Conservation (phyloP, 2,113 vertebrate genomes). For the Phaethon lepturus region DNA sequence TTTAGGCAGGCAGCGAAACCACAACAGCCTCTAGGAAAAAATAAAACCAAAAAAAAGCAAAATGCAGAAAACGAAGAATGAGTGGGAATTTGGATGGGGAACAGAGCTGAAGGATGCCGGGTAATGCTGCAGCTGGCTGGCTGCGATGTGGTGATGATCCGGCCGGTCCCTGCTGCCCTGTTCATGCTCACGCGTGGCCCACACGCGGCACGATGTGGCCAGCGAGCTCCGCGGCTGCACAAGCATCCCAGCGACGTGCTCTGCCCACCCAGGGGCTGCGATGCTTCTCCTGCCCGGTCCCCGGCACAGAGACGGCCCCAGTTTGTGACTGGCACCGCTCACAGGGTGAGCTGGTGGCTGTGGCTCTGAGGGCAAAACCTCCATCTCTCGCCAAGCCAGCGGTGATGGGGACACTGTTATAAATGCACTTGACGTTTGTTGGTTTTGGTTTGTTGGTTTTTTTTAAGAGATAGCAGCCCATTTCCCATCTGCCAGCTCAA, state of each 20-base stretch:
- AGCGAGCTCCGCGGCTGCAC: not conserved
- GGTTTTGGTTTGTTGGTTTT: not conserved
- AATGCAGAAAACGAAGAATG: not conserved
- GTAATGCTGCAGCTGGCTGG: not conserved
- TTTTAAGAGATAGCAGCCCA: not conserved
- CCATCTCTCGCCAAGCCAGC: not conserved
- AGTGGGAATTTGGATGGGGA: not conserved
- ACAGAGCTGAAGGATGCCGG: fast-evolving
- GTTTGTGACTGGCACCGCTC: not conserved
- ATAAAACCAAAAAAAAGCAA: too few relatives aligned
- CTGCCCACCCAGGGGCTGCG: not conserved
- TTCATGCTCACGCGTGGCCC: not conserved
- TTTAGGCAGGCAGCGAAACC: not conserved
- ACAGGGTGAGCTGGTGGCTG: not conserved
- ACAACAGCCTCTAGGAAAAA: not conserved
- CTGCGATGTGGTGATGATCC: not conserved
- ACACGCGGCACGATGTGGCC: fast-evolving
- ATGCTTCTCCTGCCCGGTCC: not conserved
- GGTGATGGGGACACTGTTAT: not conserved
- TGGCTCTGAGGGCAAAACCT: not conserved
- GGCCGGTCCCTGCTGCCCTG: not conserved
- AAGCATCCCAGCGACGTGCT: not conserved
- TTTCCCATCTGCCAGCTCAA: not conserved
- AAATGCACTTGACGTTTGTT: not conserved
- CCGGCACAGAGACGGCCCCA: not conserved